Evolutionary conservation across 1,140 invertebrate species (phyloP), one percentile per base, ranked within the genome.

Genomic region (Araneus ventricosus): DNA sequence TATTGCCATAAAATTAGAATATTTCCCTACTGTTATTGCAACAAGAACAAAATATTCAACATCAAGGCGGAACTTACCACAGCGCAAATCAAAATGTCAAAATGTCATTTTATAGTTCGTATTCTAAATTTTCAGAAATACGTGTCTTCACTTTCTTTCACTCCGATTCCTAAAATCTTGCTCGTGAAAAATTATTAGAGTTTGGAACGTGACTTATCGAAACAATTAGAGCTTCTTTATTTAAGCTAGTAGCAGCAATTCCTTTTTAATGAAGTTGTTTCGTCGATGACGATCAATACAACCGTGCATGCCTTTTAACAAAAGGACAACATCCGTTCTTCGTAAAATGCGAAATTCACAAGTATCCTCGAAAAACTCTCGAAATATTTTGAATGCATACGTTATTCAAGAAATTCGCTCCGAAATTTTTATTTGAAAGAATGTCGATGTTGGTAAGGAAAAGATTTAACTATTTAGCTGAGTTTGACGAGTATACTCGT

Each of bases 121-220:
- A 4, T 61, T 61, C 59, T 1, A 5, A 61, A n/a, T 61, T 61
- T 22, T 5, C 24, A 24, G 59, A n/a, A 63, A n/a, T 27, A n/a
- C 27, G 22, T 2, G 61, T 27, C 8, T 67, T 67, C 6, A 27
- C 7, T 67, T 67, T 67, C 8, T 27, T 27, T 27, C 2, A 67
- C 8, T 7, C 10, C 27, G n/a, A 27, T 67, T 67, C 5, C 5
- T 27, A 27, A 63, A 63, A 27, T 27, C n/a, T 63, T 63, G 0
- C 10, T 20, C 27, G 57, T 1, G 5, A 67, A 67, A 67, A 67
- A 67, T 30, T 67, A 24, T n/a, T 20, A 75, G 5, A 75, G 30
- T 17, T 34, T 22, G 24, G 79, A 30, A 82, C 79, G 79, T 82
- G 79, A 45, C 79, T 82, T 82, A 82, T 82, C 79, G 37, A 82